phyloP scores from a whole-genome alignment of 2,797 vertebrate genomes.

The Scolopax rusticola region DNA sequence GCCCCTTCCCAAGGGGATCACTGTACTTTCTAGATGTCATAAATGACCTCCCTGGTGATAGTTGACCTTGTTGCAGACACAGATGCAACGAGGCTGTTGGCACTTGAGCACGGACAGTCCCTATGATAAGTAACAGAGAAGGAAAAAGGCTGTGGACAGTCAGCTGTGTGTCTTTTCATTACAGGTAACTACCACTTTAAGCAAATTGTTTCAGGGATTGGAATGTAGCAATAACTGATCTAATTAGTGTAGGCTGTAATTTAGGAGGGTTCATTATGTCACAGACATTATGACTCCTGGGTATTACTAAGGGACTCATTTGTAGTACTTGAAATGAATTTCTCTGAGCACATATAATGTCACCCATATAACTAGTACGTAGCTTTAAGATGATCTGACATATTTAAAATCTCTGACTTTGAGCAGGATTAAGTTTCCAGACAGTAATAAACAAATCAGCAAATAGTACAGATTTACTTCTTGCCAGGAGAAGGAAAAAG shows the following conservation, averaged over 20 bases:
- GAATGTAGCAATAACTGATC: slow-evolving; percentile 82
- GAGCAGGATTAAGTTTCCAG: slow-evolving; percentile 38
- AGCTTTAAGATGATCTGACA: slow-evolving; percentile 35
- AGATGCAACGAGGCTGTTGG: neutral
- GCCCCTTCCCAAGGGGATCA: neutral
- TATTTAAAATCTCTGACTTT: slow-evolving; percentile 42
- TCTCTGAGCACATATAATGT: slow-evolving; percentile 64
- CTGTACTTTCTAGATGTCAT: neutral
- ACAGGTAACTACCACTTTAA: slow-evolving; percentile 80
- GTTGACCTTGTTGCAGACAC: neutral
- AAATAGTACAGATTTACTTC: slow-evolving; percentile 48
- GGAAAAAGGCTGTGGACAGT: slow-evolving; percentile 70
- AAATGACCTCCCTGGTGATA: neutral
- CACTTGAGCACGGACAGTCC: neutral
- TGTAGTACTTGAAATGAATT: slow-evolving; percentile 79
- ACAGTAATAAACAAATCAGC: slow-evolving; percentile 69
- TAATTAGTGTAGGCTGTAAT: slow-evolving; percentile 85
- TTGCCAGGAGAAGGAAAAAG: neutral
- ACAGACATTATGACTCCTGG: slow-evolving; percentile 82
- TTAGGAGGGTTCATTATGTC: slow-evolving; percentile 83
- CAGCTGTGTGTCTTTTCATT: slow-evolving; percentile 71
- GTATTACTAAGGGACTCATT: slow-evolving; percentile 81
- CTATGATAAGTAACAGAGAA: neutral
- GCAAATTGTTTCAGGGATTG: slow-evolving; percentile 79
- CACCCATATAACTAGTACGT: neutral